phyloP scores from a whole-genome alignment of 2,888 invertebrate species.

The Napeogenes inachia region DNA sequence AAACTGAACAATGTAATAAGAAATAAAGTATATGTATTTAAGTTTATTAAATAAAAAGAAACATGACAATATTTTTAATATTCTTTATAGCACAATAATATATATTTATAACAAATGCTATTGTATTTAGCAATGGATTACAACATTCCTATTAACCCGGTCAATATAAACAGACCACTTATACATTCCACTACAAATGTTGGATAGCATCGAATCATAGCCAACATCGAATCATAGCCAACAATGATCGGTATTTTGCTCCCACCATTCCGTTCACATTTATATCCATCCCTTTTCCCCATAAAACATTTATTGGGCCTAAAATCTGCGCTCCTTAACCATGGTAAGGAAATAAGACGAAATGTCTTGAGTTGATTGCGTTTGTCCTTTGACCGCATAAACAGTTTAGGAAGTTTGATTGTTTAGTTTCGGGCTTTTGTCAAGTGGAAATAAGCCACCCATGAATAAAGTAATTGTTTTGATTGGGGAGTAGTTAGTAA shows the following conservation, averaged over 20 bases:
- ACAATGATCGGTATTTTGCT: constrained; percentile 40
- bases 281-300: constrained; percentile 5
- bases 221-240: constrained; percentile 31
- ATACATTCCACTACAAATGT: constrained; percentile 31
- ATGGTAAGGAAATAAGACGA: constrained; percentile 8
- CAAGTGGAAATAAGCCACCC: not conserved
- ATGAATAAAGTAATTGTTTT: not conserved
- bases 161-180: constrained; percentile 31
- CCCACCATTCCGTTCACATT: constrained; percentile 5
- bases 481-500: not conserved
- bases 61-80: too few relatives aligned
- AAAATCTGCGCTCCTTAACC: constrained; percentile 8
- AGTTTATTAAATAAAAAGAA: too few relatives aligned
- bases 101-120: not conserved
- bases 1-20: too few relatives aligned
- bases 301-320: constrained; percentile 3
- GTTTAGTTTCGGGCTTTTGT: constrained; percentile 2
- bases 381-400: constrained; percentile 9
- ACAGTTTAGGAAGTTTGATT: constrained; percentile 9
- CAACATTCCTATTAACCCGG: constrained; percentile 19
- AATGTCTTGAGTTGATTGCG: constrained; percentile 6
- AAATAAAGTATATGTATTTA: too few relatives aligned
- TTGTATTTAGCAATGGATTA: constrained; percentile 14
- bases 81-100: too few relatives aligned
- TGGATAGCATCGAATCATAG: constrained; percentile 27